These are phyloP conservation scores for Pipistrellus kuhlii DNA, from an alignment of 2,797 vertebrate species.

Conservation along the genomic window DNA sequence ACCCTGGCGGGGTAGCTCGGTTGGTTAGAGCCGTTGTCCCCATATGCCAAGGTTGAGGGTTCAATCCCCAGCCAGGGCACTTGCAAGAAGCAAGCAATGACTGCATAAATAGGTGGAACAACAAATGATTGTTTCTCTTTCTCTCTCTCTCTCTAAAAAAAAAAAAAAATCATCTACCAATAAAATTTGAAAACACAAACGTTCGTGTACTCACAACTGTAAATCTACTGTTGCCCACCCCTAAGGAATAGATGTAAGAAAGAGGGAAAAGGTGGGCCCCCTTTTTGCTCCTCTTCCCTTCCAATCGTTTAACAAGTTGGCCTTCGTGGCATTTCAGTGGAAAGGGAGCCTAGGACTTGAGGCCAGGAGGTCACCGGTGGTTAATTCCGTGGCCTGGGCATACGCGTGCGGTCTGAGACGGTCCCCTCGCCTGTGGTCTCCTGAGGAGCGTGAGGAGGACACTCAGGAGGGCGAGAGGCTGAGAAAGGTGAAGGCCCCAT, in stretches of 20 bases:
- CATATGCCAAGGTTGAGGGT: neutral
- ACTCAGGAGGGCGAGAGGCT: neutral
- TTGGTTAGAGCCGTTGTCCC: neutral
- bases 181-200: neutral
- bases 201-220: neutral
- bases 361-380: neutral
- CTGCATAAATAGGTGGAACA: neutral
- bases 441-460: fast-evolving
- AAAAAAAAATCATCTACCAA: neutral
- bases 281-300: neutral
- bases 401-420: neutral
- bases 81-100: neutral
- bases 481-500: fast-evolving
- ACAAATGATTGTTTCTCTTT: neutral
- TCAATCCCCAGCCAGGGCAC: neutral
- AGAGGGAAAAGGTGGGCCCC: neutral
- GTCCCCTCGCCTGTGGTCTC: neutral
- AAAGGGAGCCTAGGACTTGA: neutral
- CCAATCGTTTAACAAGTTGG: neutral
- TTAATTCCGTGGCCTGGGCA: neutral
- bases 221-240: neutral
- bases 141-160: neutral
- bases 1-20: neutral
- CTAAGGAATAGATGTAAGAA: neutral
- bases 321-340: neutral